A percentile compares a stretch with the other conserved stretches of the same genome.
Evolutionary conservation across 2,888 invertebrate species (phyloP).

Genomic region (Calameuta idolon): DNA sequence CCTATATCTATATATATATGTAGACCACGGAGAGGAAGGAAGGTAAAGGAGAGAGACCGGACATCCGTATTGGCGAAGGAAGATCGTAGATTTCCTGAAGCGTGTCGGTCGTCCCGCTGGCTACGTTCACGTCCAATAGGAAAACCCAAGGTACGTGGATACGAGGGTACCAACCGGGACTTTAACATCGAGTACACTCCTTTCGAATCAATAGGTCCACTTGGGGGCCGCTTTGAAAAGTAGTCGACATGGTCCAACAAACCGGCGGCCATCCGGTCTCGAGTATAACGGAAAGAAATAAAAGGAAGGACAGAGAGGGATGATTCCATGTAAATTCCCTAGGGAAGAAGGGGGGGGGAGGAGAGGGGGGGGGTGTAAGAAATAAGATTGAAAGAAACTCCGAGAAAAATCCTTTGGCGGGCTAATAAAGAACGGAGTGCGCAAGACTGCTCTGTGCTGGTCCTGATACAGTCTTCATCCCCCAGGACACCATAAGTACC

Average conservation of each 20-base stretch:
- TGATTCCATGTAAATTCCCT: not conserved
- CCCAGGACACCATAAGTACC: not conserved
- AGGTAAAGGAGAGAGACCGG: not conserved
- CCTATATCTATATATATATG: not conserved
- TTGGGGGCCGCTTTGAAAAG: constrained; percentile 43
- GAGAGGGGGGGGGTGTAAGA: not conserved
- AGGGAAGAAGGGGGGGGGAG: rapidly evolving
- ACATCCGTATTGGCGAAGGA: constrained; percentile 24
- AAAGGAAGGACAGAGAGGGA: not conserved
- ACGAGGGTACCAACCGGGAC: constrained; percentile 55
- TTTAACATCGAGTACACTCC: constrained; percentile 59
- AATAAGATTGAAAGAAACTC: not conserved
- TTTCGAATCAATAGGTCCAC: constrained; percentile 59
- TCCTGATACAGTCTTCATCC: not conserved
- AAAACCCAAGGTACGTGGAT: constrained; percentile 38
- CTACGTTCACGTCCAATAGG: constrained; percentile 54
- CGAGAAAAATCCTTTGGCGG: not conserved
- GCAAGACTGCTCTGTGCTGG: not conserved
- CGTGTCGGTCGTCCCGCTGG: constrained; percentile 44
- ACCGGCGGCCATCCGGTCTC: constrained; percentile 16
- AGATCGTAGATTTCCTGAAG: constrained; percentile 53
- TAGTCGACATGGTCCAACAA: constrained; percentile 53
- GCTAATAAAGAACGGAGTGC: not conserved
- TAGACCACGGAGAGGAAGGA: not conserved
- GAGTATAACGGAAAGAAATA: not conserved